Percentiles rank a stretch among this genome's conserved stretches.
Evolutionary conservation across 1,140 invertebrate species (phyloP).

Genomic region (Drosophila pseudoananassae): DNA sequence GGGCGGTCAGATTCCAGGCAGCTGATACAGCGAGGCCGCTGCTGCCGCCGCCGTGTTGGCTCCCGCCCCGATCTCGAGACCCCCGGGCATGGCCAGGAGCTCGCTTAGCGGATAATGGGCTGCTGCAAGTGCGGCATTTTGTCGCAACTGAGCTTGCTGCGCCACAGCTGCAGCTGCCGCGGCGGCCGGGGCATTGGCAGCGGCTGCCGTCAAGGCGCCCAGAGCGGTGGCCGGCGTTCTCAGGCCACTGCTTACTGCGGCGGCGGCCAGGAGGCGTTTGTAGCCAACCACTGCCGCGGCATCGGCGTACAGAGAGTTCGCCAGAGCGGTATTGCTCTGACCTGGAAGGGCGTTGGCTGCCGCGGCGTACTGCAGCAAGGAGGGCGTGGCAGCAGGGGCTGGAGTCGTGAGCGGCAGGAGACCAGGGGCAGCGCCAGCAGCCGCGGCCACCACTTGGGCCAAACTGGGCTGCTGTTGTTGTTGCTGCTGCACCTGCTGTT

Average conservation of each 20-base stretch:
- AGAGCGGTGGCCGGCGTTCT: constrained; percentile 50
- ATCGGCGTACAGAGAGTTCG: constrained; percentile 74
- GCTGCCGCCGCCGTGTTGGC: constrained; percentile 70
- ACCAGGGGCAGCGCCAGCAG: constrained; percentile 77
- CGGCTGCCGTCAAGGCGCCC: constrained; percentile 75
- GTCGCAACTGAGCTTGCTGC: constrained; percentile 65
- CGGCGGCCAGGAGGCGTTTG: constrained; percentile 79
- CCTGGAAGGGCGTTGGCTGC: constrained; percentile 55
- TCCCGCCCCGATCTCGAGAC: constrained; percentile 85
- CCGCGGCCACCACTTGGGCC: constrained; percentile 78
- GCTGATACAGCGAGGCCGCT: constrained; percentile 86
- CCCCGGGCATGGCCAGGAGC: constrained; percentile 87
- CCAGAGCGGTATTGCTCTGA: constrained; percentile 66
- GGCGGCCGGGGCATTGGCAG: constrained; percentile 60
- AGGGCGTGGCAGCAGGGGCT: constrained; percentile 44
- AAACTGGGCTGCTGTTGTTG: constrained; percentile 72
- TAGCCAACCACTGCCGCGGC: constrained; percentile 80
- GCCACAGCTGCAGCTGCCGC: constrained; percentile 65
- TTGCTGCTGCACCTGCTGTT: constrained; percentile 75
- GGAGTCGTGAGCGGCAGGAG: constrained; percentile 55
- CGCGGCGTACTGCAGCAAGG: constrained; percentile 77
- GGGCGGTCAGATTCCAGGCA: constrained; percentile 88
- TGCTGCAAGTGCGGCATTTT: constrained; percentile 84
- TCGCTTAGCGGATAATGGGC: constrained; percentile 88
- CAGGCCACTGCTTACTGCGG: constrained; percentile 68